Conservation (phyloP, 2,797 vertebrate species). For the Hippocampus kuda region DNA sequence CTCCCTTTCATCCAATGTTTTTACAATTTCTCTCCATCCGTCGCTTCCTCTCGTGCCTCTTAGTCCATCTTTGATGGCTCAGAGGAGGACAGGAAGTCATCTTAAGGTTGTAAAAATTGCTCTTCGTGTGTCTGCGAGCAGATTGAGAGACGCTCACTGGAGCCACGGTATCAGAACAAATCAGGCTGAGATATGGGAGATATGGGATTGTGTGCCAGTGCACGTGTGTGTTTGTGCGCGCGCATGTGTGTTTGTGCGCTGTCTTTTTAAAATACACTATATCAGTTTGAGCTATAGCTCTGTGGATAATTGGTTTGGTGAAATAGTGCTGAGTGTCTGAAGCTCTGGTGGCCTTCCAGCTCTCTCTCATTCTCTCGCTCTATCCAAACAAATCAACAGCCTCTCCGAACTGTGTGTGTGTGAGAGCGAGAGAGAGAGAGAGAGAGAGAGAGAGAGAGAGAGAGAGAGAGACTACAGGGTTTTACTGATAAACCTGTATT, state of each 20-base stretch:
- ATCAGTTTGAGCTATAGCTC: constrained; percentile 68
- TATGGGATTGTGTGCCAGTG: constrained; percentile 14
- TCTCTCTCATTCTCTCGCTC: constrained; percentile 11
- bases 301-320: constrained; percentile 71
- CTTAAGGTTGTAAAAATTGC: constrained; percentile 55
- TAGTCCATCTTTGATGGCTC: constrained; percentile 52
- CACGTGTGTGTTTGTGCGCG: constrained; percentile 4
- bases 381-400: not conserved
- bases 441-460: constrained; percentile 13
- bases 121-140: constrained; percentile 58
- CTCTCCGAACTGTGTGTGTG: constrained; percentile 2
- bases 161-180: constrained; percentile 63
- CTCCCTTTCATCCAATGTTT: constrained; percentile 18
- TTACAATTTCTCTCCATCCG: constrained; percentile 32
- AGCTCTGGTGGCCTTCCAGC: constrained; percentile 56
- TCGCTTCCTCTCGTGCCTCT: constrained; percentile 31
- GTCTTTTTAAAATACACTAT: constrained; percentile 61
- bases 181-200: constrained; percentile 58
- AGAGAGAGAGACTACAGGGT: constrained; percentile 41
- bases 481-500: constrained; percentile 66
- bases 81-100: constrained; percentile 56
- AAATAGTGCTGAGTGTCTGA: constrained; percentile 69
- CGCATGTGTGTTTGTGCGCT: constrained; percentile 1
- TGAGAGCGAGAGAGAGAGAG: not conserved
- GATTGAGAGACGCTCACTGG: constrained; percentile 62